Base-by-base conservation (phyloP, 2,113 vertebrate genomes). In the Varanus komodoensis region DNA sequence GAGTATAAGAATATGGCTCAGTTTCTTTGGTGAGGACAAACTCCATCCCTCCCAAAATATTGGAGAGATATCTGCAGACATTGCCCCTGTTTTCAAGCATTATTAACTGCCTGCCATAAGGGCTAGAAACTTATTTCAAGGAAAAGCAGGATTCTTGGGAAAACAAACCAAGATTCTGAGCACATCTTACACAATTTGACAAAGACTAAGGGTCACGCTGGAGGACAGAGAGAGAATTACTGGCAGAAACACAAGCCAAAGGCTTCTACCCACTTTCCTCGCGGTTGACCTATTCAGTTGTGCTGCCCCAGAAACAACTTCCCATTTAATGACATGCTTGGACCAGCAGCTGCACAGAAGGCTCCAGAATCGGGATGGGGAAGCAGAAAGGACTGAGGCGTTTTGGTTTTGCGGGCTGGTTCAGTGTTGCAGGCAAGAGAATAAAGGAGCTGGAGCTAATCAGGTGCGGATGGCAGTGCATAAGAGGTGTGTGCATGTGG, bases 371-470 rank as follows among this genome's bases (percentile, higher is more conserved):
- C 54, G 71, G 34, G 38, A 44, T 44, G 38, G 38, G 38, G 38
- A 27, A 19, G 34, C 17, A 11, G 77, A 25, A 34, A 17, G 15
- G 9, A 29, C 23, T 12, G 85, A 25, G 57, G 61, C 82, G 74
- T 54, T 11, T 77, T 44, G n/a, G n/a, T 54, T 52, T 32, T 29
- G 27, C 57, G 9, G n/a, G n/a, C 21, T 74, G 74, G 44, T 48
- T 85, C 48, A 27, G 85, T 4, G 6, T 29, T 78, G 75, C 81
- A 73, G 67, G 91, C 79, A 34, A 50, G 57, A 38, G 84, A 67
- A 78, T 50, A 52, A 89, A 89, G 84, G 73, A 67, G 88, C 78
- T 84, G 8, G 78, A 92, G 91, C 50, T 89, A 83, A 92, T 89
- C 84, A 87, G 91, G 91, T 87, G 84, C 71, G 14, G 61, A 79